Conservation (phyloP, 2,888 invertebrate species). For the Nymphalis urticae region DNA sequence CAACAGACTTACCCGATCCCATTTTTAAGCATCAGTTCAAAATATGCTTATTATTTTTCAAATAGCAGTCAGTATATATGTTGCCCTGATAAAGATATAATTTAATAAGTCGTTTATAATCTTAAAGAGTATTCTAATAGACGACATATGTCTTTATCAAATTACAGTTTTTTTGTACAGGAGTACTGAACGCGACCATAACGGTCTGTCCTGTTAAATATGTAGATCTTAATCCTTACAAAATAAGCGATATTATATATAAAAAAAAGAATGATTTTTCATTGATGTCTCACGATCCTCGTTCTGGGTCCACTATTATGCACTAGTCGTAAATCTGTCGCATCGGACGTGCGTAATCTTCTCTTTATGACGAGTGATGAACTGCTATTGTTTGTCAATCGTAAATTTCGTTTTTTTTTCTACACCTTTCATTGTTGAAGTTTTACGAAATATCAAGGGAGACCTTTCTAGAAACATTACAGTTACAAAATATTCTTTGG, state of each 20-base stretch:
- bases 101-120: too few relatives aligned
- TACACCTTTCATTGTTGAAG: slow-evolving; percentile 33
- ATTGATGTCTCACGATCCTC: slow-evolving; percentile 33
- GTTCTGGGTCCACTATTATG: slow-evolving; percentile 55
- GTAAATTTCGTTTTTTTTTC: slow-evolving; percentile 59
- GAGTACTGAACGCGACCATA: not conserved
- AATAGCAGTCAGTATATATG: too few relatives aligned
- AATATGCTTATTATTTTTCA: too few relatives aligned
- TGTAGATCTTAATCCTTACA: not conserved
- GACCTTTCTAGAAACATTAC: slow-evolving; percentile 30
- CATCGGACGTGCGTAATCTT: slow-evolving; percentile 68
- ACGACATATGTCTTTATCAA: not conserved
- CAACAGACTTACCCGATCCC: too few relatives aligned
- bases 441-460: slow-evolving; percentile 30
- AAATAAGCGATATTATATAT: not conserved
- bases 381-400: slow-evolving; percentile 67
- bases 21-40: too few relatives aligned
- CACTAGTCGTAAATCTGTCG: slow-evolving; percentile 71
- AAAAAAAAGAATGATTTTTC: not conserved
- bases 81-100: too few relatives aligned
- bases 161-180: not conserved
- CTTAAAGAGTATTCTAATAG: not conserved
- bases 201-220: not conserved
- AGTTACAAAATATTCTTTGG: not conserved
- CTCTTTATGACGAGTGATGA: slow-evolving; percentile 78